Conservation (phyloP, 1,140 invertebrate species). For the Colletes latitarsis region DNA sequence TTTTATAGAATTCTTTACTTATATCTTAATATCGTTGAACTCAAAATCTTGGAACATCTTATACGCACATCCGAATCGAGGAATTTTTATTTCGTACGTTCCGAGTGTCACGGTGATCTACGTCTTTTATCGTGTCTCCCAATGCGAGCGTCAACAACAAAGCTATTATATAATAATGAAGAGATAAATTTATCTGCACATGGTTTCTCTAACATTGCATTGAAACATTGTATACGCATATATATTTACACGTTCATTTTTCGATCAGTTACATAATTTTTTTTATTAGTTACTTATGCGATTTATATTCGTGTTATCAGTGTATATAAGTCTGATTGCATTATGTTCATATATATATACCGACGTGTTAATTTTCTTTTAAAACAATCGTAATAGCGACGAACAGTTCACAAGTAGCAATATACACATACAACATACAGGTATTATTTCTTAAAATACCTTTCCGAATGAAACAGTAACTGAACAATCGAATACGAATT, state of each 20-base stretch:
- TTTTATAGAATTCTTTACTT: neutral
- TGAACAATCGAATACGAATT: slow-evolving; percentile 2
- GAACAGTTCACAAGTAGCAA: neutral
- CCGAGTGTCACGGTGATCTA: neutral
- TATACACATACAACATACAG: slow-evolving; percentile 11
- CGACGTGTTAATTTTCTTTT: too few relatives aligned
- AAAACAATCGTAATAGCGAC: too few relatives aligned
- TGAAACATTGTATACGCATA: slow-evolving; percentile 10
- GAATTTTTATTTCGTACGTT: neutral
- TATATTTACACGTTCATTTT: slow-evolving; percentile 47
- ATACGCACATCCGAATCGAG: neutral
- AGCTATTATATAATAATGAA: slow-evolving; percentile 34
- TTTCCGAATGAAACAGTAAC: neutral
- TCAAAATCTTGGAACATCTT: neutral
- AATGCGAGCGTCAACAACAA: slow-evolving; percentile 33
- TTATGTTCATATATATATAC: neutral
- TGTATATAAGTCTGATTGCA: slow-evolving; percentile 3
- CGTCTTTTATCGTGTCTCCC: neutral
- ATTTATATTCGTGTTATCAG: neutral
- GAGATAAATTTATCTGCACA: slow-evolving; percentile 30
- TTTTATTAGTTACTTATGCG: slow-evolving; percentile 12
- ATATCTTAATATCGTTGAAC: neutral
- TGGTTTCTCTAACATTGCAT: neutral
- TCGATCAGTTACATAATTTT: slow-evolving; percentile 17
- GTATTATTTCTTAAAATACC: slow-evolving; percentile 6